Percentiles rank a stretch among this genome's conserved stretches.
Evolutionary conservation across 2,888 invertebrate species (phyloP).

Genomic region (Lasioglossum calceatum): DNA sequence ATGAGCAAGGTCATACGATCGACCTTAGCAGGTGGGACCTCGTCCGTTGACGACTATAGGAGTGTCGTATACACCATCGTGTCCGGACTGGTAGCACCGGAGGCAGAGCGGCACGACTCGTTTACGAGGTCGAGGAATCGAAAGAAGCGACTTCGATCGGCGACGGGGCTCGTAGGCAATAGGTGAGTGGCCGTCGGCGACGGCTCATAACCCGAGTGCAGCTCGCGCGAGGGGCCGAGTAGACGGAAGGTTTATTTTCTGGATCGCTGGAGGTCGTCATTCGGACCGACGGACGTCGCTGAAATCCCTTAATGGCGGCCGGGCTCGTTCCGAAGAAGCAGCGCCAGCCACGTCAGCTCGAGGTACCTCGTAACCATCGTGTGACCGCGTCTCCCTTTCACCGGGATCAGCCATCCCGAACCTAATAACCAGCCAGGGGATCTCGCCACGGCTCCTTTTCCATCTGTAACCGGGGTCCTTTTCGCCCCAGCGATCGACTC

Average conservation of each 20-base stretch:
- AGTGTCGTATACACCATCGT: not conserved
- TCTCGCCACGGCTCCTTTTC: not conserved
- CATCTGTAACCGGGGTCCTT: not conserved
- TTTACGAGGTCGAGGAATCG: constrained; percentile 49
- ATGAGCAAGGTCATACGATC: constrained; percentile 37
- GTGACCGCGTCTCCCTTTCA: constrained; percentile 31
- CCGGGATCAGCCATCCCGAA: constrained; percentile 18
- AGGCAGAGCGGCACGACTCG: constrained; percentile 18
- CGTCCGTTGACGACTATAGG: not conserved
- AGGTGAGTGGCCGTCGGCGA: constrained; percentile 42
- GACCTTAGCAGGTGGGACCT: constrained; percentile 28
- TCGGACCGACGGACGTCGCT: constrained; percentile 76
- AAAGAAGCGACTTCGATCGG: constrained; percentile 45
- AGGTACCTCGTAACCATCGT: constrained; percentile 58
- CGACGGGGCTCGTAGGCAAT: constrained; percentile 35
- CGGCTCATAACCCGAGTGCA: constrained; percentile 68
- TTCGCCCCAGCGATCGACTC: constrained; percentile 7
- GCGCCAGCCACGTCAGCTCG: constrained; percentile 63
- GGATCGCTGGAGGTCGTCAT: constrained; percentile 79
- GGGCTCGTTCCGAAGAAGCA: constrained; percentile 71
- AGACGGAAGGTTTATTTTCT: constrained; percentile 76
- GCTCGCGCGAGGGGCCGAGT: constrained; percentile 28
- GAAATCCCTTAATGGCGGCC: constrained; percentile 77
- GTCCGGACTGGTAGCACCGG: not conserved
- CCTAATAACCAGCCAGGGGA: not conserved